phyloP scores from a whole-genome alignment of 1,140 invertebrate genomes.

The Tyrophagus putrescentiae region DNA sequence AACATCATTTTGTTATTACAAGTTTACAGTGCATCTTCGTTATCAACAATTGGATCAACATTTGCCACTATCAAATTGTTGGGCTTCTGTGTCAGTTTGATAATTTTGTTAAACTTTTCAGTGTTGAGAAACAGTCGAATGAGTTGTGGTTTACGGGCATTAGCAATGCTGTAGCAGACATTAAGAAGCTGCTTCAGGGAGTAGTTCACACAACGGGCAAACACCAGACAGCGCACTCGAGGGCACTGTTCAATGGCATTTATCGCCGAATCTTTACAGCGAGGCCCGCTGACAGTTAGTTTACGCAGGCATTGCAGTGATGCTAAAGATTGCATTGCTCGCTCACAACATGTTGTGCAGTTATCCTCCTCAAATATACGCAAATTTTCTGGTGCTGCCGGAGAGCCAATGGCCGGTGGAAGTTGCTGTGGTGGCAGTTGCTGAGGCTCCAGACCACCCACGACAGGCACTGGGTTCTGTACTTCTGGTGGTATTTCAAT shows the following conservation, averaged over 20 bases:
- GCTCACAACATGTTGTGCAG: not conserved
- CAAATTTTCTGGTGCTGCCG: not conserved
- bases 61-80: not conserved
- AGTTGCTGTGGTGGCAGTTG: not conserved
- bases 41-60: constrained; percentile 6
- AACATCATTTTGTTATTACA: too few species aligned
- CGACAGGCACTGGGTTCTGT: not conserved
- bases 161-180: constrained; percentile 4
- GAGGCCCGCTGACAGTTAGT: not conserved
- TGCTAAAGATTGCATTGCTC: not conserved
- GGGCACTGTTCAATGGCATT: not conserved
- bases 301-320: not conserved
- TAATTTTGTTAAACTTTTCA: constrained; percentile 9
- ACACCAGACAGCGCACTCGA: not conserved
- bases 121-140: not conserved
- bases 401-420: not conserved
- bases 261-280: not conserved
- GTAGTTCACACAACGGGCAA: not conserved
- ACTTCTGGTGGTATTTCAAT: not conserved
- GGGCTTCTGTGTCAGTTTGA: constrained; percentile 2
- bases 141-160: not conserved
- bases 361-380: not conserved
- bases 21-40: not conserved
- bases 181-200: not conserved
- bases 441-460: not conserved